These are phyloP conservation scores for Lamellibrachia luymesi DNA, from an alignment of 1,140 invertebrate genomes.

Conservation along the genomic window DNA sequence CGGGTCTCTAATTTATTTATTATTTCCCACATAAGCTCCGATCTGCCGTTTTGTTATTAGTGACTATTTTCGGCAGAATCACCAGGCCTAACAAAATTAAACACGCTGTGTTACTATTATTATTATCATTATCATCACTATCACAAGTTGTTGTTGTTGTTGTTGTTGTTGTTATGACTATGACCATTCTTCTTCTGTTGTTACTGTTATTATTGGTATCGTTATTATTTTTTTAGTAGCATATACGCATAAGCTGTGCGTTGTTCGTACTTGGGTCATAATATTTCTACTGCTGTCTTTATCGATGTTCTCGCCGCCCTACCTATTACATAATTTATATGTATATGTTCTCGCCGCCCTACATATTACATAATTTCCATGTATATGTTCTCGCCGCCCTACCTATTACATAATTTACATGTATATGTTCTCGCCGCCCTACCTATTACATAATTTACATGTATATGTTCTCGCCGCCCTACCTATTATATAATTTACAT, in stretches of 20 bases:
- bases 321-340: too few species aligned
- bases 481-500: too few species aligned
- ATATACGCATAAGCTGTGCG: neutral
- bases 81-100: neutral
- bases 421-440: neutral
- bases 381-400: neutral
- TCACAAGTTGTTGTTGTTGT: neutral
- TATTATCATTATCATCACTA: neutral
- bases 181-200: neutral
- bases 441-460: too few species aligned
- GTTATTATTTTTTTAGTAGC: neutral
- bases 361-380: too few species aligned
- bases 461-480: neutral
- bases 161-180: neutral
- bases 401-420: too few species aligned
- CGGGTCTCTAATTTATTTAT: neutral
- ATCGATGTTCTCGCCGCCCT: neutral
- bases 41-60: neutral
- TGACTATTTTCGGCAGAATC: neutral
- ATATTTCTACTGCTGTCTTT: neutral
- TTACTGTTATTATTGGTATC: neutral
- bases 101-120: neutral
- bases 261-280: neutral
- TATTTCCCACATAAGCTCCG: neutral
- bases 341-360: neutral